A percentile compares a stretch with the other conserved stretches of the same genome.
phyloP scores from a whole-genome alignment of 2,797 vertebrate genomes.

The Pogoniulus pusillus region DNA sequence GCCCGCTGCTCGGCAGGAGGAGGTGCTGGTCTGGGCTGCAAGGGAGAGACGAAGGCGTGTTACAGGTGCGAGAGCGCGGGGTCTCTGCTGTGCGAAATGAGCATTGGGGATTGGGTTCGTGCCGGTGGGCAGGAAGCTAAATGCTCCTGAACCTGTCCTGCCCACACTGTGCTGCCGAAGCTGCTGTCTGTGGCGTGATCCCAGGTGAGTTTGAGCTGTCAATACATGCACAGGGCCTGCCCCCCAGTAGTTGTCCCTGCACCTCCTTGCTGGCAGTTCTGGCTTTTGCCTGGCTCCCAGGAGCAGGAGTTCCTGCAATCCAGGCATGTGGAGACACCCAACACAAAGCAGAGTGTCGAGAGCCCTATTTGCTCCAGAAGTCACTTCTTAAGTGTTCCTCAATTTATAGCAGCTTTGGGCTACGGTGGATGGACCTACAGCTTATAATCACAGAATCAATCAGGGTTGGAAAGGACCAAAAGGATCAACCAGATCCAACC shows the following conservation, averaged over 20 bases:
- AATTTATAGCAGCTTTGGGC: accelerated
- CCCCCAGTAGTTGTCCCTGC: accelerated
- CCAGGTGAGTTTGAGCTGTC: too few species aligned
- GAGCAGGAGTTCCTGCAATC: accelerated
- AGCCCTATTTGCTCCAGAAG: not conserved
- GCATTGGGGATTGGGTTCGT: not conserved
- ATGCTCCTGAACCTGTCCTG: accelerated
- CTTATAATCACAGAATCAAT: too few species aligned
- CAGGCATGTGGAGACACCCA: accelerated
- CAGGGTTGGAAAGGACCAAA: too few species aligned
- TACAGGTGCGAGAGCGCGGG: not conserved
- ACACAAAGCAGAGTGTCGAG: accelerated
- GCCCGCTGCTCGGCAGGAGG: not conserved
- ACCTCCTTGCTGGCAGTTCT: accelerated
- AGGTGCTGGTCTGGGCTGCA: accelerated
- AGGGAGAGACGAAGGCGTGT: too few species aligned
- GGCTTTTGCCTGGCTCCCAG: not conserved
- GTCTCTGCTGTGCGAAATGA: not conserved
- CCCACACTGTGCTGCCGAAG: accelerated
- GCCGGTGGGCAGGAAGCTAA: not conserved
- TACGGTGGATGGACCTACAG: not conserved
- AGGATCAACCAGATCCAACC: too few species aligned
- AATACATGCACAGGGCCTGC: accelerated
- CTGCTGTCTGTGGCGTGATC: accelerated
- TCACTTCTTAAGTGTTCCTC: not conserved